Evolutionary conservation across 2,113 vertebrate genomes (phyloP), one percentile per base, ranked within the genome.

Genomic region (Elaphurus davidianus): DNA sequence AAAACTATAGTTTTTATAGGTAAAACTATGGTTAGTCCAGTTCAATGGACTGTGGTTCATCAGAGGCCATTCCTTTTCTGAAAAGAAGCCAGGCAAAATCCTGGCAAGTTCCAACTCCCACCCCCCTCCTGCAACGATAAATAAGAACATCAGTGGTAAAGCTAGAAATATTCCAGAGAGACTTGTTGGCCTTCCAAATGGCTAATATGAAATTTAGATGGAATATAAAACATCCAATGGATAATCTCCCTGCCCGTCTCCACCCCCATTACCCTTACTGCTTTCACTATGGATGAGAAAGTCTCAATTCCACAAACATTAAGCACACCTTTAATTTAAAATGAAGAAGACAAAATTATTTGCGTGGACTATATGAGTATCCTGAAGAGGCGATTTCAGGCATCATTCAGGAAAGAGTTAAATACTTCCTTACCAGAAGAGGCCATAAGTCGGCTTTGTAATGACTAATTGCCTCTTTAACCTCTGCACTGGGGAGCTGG

Each of bases 381-480:
- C 64, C 78, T 96, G 81, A 95, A 97, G 28, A 89, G 59, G 94
- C 96, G 62, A 97, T 79, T 98, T 88, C 54, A 96, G 90, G 87
- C 97, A 30, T 25, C 82, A 36, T 94, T 92, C 16, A 96, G 25
- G 28, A 97, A 98, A 97, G 79, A 6, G 97, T 93, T 98, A 98
- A 82, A 1, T 50, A 93, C 59, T 96, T 92, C 60, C 83, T 98
- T 82, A 85, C n/a, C 67, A 54, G 81, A 54, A 23, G 71, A 97
- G 12, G 5, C 90, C 86, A 54, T 94, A 54, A 59, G 23, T 96
- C 1, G 13, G 25, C 82, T 97, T 85, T 97, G 43, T 43, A 76
- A 55, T 74, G 98, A 98, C 91, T 92, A 97, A 98, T 43, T 95
- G 36, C 50, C 60, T 98, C 25, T 88, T 94, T 98, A 97, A 98